Base-by-base conservation (phyloP, 2,113 vertebrate species). In the Formicarius rufipectus region DNA sequence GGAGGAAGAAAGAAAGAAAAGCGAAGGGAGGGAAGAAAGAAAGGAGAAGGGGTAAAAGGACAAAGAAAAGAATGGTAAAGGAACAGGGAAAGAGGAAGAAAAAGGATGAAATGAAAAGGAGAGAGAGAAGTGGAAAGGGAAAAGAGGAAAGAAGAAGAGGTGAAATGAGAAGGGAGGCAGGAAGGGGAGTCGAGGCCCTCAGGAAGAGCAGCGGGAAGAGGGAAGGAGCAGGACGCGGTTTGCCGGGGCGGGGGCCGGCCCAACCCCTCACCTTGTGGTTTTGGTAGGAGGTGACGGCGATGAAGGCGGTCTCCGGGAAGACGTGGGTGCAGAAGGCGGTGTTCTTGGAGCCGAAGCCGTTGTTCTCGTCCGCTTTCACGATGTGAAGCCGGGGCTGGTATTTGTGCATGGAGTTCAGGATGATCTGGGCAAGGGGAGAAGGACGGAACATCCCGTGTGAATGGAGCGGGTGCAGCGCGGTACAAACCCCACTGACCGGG, bases 341-440 rank as follows among this genome's bases (percentile, higher is more conserved):
- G 97, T 99, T 99, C 97, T 99, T 99, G 71, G 99, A 99, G 66
- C 99, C 99, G 53, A 99, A 99, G 31, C 99, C 99, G 93, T 99
- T 99, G 90, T 99, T 99, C 97, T 99, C 99, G 52, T 99, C 99
- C 3, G 99, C 99, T 94, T 99, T 99, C 74, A 99, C 99, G 27
- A 99, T 99, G 97, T 99, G 99, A 78, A 99, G 99, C 97, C 99
- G 97, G 64, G 99, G 99, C 84, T 99, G 99, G 84, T 99, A 99
- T 64, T 99, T 99, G 97, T 99, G 99, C 99, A 99, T 99, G 69
- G 99, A 99, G 96, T 99, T 99, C 30, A 99, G 97, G 93, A 99
- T 99, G 96, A 99, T 99, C 99, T 99, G 81, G 40, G 63, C 37
- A 9, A 35, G 24, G 89, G 93, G 92, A 81, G 79, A 84, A 86